Percentiles rank a stretch among this genome's conserved stretches.
Evolutionary conservation across 2,113 vertebrate species (phyloP).

Genomic region (Elaphurus davidianus): DNA sequence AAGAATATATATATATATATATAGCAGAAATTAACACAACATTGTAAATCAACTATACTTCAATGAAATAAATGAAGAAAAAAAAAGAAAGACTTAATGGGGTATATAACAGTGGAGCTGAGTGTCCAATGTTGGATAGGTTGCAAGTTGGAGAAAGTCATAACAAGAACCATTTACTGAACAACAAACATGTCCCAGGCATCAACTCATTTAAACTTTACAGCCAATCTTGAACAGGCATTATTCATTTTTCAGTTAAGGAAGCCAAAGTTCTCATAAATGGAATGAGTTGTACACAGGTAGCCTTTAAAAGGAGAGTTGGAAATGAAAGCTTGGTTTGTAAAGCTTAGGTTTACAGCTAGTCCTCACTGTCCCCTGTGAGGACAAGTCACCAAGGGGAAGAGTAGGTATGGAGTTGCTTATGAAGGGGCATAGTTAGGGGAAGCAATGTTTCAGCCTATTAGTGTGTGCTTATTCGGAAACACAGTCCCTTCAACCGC

Average conservation of each 20-base stretch:
- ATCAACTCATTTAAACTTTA: neutral
- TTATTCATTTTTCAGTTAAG: neutral
- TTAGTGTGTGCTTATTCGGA: neutral
- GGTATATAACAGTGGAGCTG: neutral
- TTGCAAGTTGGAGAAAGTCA: neutral
- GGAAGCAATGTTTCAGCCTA: neutral
- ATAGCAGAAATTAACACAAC: neutral
- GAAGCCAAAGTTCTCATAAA: neutral
- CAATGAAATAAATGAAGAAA: neutral
- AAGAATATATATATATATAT: neutral
- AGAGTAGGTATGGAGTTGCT: neutral
- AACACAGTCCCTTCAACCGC: neutral
- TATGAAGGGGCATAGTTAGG: neutral
- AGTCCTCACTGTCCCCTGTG: neutral
- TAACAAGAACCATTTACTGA: neutral
- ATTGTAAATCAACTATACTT: neutral
- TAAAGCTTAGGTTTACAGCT: neutral
- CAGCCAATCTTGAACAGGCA: neutral
- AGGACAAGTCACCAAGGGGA: neutral
- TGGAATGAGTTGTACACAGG: neutral
- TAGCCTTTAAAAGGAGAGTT: neutral
- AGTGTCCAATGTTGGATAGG: neutral
- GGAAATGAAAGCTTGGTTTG: neutral
- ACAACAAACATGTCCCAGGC: neutral
- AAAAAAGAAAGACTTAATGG: neutral